phyloP scores from a whole-genome alignment of 2,113 vertebrate genomes.

The Falco punctatus region DNA sequence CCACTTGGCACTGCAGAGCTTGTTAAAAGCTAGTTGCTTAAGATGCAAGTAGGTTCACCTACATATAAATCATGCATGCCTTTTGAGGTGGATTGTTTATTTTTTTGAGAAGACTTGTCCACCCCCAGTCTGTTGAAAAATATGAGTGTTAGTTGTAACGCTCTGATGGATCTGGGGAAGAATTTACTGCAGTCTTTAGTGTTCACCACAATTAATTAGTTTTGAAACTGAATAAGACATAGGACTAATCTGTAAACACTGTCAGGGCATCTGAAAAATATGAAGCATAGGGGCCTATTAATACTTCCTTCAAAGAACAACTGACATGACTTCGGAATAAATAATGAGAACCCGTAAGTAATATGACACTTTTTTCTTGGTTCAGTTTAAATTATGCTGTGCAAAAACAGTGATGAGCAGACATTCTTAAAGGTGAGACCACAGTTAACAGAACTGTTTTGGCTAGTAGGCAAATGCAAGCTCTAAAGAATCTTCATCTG shows the following conservation, averaged over 20 bases:
- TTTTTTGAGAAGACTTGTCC: not conserved
- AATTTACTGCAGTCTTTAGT: not conserved
- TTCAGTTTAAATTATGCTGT: not conserved
- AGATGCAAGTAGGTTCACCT: not conserved
- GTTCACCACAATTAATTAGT: conserved; percentile 24
- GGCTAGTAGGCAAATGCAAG: not conserved
- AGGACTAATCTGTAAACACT: conserved; percentile 41
- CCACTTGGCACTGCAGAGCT: not conserved
- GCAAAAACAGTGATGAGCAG: not conserved
- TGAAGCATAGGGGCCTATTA: conserved; percentile 30
- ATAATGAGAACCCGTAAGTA: not conserved
- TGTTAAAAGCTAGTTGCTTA: not conserved
- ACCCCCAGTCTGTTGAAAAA: not conserved
- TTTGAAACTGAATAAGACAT: not conserved
- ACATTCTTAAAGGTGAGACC: not conserved
- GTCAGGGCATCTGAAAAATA: conserved; percentile 14
- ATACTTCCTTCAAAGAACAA: conserved; percentile 37
- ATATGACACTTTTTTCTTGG: not conserved
- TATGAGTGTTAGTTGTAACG: not conserved
- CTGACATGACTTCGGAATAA: conserved; percentile 28
- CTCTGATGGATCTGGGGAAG: not conserved
- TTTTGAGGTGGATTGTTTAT: not conserved
- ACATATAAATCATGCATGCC: not conserved
- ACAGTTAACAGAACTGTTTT: not conserved
- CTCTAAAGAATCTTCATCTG: not conserved